These are phyloP conservation scores for Formica selysi DNA, from an alignment of 1,140 invertebrate genomes.

Conservation along the genomic window DNA sequence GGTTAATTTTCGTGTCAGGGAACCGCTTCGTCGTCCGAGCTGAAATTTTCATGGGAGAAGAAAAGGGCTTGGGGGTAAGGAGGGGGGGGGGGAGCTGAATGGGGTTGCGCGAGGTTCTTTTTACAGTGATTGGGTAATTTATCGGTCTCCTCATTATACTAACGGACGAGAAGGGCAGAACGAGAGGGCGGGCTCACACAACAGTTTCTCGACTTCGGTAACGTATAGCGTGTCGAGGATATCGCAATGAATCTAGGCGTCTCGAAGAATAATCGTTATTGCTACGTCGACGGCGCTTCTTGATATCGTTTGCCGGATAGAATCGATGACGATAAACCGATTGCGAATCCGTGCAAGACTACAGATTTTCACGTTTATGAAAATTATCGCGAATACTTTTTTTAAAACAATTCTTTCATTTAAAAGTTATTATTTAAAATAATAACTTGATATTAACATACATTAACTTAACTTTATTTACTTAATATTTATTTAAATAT, in stretches of 20 bases:
- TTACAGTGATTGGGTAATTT: slow-evolving; percentile 30
- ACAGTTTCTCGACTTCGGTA: slow-evolving; percentile 38
- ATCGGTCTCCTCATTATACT: slow-evolving; percentile 47
- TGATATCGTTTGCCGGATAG: slow-evolving; percentile 55
- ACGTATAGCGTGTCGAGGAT: slow-evolving; percentile 60
- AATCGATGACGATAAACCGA: slow-evolving; percentile 58
- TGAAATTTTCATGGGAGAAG: slow-evolving; percentile 8
- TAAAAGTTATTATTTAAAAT: neutral
- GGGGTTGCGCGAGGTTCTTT: neutral
- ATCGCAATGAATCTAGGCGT: slow-evolving; percentile 62
- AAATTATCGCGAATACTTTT: slow-evolving; percentile 32
- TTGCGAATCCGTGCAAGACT: slow-evolving; percentile 59
- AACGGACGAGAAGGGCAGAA: slow-evolving; percentile 60
- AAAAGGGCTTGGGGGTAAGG: too few species aligned
- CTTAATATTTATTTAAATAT: neutral
- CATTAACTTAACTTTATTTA: neutral
- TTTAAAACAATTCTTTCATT: neutral
- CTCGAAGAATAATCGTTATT: slow-evolving; percentile 69
- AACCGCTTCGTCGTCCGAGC: neutral
- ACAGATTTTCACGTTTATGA: neutral
- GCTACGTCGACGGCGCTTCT: neutral
- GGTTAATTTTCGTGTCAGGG: slow-evolving; percentile 27
- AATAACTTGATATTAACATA: too few species aligned
- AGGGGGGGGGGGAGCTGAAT: too few species aligned
- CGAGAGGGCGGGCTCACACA: neutral